Evolutionary conservation across 2,113 vertebrate genomes (phyloP), one percentile per base, ranked within the genome.

Genomic region (Lepidothrix coronata): DNA sequence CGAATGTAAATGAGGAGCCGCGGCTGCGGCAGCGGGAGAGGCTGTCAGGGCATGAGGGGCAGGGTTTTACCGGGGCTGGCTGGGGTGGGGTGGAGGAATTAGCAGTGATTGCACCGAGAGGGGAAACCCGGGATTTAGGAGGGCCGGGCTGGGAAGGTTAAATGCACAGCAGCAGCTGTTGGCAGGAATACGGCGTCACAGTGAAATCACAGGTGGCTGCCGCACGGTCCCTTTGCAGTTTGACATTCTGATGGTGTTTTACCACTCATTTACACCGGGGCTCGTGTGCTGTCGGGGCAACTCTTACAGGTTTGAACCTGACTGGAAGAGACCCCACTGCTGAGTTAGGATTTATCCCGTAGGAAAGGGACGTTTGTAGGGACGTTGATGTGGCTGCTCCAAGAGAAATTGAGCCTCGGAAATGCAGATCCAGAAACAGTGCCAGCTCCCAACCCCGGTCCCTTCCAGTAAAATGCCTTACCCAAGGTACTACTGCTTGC

Each of bases 171-270:
- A 19, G 70, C 41, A 75, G 86, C 46, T 39, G 84, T 3, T 2
- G 95, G 8, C 18, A 8, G 70, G 41, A 30, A 28, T 14, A n/a
- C 16, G 43, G 68, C 9, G 39, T 7, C 46, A 27, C 25, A 1
- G 20, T 11, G 63, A 6, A 25, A 72, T 84, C 18, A 31, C 27
- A 27, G 71, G 85, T 23, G 55, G 73, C 54, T 14, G 59, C 58
- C 27, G 0, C n/a, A 0, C 49, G 2, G 30, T 7, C 27, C 55
- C 68, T 66, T 18, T 2, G 39, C 57, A 3, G 6, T 23, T 14
- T 4, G 33, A 8, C 18, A 39, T 73, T 9, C 59, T 14, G 52
- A 5, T 17, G 4, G 21, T 7, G 35, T 35, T 59, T 12, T 12
- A 20, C 7, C 6, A 4, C 28, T 46, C 28, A 0, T 17, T 68